A percentile compares a stretch with the other conserved stretches of the same genome.
phyloP scores from a whole-genome alignment of 2,797 vertebrate species.

The Halcyon smyrnensis region DNA sequence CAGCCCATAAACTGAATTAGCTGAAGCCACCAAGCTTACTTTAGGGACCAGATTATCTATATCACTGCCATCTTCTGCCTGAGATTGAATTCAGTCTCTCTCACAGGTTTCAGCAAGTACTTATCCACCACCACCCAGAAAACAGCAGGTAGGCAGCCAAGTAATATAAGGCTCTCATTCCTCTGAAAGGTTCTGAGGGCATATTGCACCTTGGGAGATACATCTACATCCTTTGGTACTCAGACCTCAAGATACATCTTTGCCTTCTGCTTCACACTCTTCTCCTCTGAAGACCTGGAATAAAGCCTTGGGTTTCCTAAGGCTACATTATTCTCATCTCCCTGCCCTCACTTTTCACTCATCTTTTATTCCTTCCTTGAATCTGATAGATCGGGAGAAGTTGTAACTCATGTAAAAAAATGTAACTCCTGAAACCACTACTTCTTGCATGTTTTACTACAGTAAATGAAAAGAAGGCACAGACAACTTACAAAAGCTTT shows the following conservation, averaged over 20 bases:
- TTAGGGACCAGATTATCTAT: slow-evolving; percentile 15
- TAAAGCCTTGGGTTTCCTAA: background rate
- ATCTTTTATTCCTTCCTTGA: background rate
- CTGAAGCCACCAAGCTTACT: slow-evolving; percentile 27
- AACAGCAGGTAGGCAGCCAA: background rate
- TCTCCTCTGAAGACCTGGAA: background rate
- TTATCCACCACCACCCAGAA: background rate
- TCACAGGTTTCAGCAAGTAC: background rate
- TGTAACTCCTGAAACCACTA: background rate
- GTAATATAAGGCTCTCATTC: background rate
- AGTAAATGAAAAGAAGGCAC: background rate
- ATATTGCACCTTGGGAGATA: background rate
- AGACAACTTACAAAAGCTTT: background rate
- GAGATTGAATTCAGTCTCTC: background rate
- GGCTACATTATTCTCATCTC: background rate
- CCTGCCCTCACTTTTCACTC: background rate
- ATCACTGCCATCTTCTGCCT: slow-evolving; percentile 10
- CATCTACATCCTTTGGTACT: background rate
- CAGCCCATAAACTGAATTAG: slow-evolving; percentile 13
- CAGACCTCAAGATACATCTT: background rate
- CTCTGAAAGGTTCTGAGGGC: background rate
- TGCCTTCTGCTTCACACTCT: background rate
- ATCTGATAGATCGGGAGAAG: background rate
- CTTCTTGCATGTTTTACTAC: background rate
- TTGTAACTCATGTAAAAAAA: background rate